phyloP scores from a whole-genome alignment of 1,140 invertebrate genomes.

The Drosophila navojoa region DNA sequence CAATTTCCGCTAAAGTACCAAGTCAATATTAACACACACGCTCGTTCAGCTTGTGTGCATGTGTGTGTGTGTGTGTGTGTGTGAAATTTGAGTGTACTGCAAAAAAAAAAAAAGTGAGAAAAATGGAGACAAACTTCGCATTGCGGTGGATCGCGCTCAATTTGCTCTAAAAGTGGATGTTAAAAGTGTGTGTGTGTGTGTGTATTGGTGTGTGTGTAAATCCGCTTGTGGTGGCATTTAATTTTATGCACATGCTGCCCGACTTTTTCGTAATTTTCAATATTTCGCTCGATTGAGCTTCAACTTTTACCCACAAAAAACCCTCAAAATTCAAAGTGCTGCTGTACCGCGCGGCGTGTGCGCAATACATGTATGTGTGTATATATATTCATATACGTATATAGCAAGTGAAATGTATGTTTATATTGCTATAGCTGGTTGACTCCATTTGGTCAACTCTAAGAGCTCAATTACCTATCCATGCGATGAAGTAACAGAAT shows the following conservation, averaged over 20 bases:
- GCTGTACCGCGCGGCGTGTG: slow-evolving; percentile 14
- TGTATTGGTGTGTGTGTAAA: neutral
- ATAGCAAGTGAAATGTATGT: too few relatives aligned
- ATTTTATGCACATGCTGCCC: slow-evolving; percentile 50
- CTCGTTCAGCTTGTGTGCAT: slow-evolving; percentile 7
- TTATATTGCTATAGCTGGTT: too few relatives aligned
- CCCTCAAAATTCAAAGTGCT: neutral
- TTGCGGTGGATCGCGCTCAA: slow-evolving; percentile 42
- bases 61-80: slow-evolving; percentile 12
- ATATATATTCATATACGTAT: neutral
- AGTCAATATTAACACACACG: slow-evolving; percentile 58
- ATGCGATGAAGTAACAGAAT: too few relatives aligned
- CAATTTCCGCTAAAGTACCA: slow-evolving; percentile 64
- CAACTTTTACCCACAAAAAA: slow-evolving; percentile 1
- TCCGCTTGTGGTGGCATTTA: slow-evolving; percentile 38
- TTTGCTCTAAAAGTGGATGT: slow-evolving; percentile 36
- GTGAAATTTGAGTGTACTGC: slow-evolving; percentile 34
- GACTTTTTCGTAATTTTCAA: slow-evolving; percentile 44
- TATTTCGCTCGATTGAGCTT: slow-evolving; percentile 55
- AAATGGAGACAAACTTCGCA: slow-evolving; percentile 21
- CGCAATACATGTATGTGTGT: slow-evolving; percentile 17
- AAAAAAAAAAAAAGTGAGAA: slow-evolving; percentile 17
- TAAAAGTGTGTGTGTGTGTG: neutral
- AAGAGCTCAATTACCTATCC: too few relatives aligned
- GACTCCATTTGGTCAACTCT: too few relatives aligned